Evolutionary conservation across 2,113 vertebrate species (phyloP).

Genomic region (Petaurus breviceps): DNA sequence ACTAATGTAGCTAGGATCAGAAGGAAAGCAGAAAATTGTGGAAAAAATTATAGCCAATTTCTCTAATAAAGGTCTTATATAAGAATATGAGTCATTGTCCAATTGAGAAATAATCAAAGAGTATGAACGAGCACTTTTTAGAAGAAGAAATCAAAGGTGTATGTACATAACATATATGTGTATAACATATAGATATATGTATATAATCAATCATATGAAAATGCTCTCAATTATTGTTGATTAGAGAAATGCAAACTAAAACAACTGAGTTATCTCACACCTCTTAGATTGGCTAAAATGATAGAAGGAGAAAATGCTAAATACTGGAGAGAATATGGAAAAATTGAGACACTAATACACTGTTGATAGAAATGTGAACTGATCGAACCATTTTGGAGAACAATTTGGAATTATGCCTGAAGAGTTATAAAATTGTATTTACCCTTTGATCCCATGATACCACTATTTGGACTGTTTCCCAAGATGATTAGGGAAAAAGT

Average conservation of each 20-base stretch:
- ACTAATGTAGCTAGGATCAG: no score
- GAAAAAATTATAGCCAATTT: not conserved
- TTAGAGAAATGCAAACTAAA: not conserved
- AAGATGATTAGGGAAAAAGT: not conserved
- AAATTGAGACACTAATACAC: not conserved
- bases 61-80: not conserved
- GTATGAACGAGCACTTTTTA: not conserved
- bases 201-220: not conserved
- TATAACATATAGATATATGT: no score
- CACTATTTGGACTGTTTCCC: not conserved
- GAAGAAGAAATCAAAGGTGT: not conserved
- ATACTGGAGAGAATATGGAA: not conserved
- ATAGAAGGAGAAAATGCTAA: not conserved
- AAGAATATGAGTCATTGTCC: not conserved
- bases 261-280: not conserved
- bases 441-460: no score
- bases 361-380: not conserved
- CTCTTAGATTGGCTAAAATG: not conserved
- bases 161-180: no score
- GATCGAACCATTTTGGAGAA: not conserved
- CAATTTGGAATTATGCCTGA: not conserved
- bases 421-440: not conserved
- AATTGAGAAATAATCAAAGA: not conserved
- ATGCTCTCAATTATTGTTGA: not conserved
- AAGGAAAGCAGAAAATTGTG: not conserved